Conservation (phyloP, 2,888 invertebrate genomes). For the Volucella inanis region DNA sequence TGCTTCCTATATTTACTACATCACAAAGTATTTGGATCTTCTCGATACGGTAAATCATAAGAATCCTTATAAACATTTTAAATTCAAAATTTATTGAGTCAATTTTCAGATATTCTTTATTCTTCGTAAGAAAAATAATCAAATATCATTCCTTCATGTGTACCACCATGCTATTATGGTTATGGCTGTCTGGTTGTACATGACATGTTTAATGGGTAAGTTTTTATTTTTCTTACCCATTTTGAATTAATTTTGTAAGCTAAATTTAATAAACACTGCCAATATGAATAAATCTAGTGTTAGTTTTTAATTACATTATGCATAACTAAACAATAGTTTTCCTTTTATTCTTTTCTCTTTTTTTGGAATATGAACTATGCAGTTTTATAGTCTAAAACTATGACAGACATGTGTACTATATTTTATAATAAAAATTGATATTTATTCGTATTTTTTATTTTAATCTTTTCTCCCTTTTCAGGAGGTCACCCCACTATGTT, state of each 20-base stretch:
- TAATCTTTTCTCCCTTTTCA: conserved; percentile 76
- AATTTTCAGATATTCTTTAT: conserved; percentile 86
- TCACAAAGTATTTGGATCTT: conserved; percentile 87
- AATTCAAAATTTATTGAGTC: neutral
- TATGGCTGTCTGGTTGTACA: conserved; percentile 85
- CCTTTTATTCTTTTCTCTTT: too few species aligned
- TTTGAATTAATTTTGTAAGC: conserved; percentile 1
- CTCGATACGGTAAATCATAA: conserved; percentile 85
- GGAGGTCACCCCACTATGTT: conserved; percentile 88
- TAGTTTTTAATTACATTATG: too few species aligned
- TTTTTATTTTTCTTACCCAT: neutral
- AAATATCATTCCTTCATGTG: conserved; percentile 91
- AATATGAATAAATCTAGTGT: too few species aligned
- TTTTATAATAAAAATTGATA: too few species aligned
- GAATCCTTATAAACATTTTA: neutral
- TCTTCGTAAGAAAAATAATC: conserved; percentile 89
- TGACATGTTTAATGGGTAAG: conserved; percentile 84
- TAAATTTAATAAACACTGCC: too few species aligned
- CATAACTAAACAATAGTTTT: too few species aligned
- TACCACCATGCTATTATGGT: conserved; percentile 93
- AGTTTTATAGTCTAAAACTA: too few species aligned
- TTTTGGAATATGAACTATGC: too few species aligned
- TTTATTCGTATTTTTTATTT: conserved; percentile 81
- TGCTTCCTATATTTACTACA: conserved; percentile 85
- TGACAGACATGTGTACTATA: too few species aligned